Evolutionary conservation across 2,113 vertebrate species (phyloP), one percentile per base, ranked within the genome.

Genomic region (Zeus faber): DNA sequence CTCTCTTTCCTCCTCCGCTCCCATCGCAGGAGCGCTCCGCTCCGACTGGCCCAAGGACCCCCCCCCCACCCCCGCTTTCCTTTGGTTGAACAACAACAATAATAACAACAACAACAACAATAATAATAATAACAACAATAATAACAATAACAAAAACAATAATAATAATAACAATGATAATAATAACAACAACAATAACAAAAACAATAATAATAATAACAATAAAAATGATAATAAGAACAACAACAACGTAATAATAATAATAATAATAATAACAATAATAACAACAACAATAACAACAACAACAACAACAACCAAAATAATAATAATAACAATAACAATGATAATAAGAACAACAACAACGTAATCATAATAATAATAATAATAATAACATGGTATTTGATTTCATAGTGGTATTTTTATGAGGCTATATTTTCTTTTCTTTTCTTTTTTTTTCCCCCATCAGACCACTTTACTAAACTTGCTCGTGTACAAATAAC

Each of bases 1-100:
- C 74, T 57, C 72, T 47, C 74, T 60, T 53, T 46, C 47, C 54
- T 74, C 57, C 67, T 66, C 58, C 49, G 13, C 33, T 37, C 33
- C 13, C 31, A n/a, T n/a, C n/a, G n/a, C n/a, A n/a, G n/a, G n/a
- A n/a, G n/a, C 72, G 50, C 70, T 47, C 72, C 57, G 46, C 62
- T 24, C 55, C 27, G 56, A 51, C 43, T 37, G 58, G 46, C 67
- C 57, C 47, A 54, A 44, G 31, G 16, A 69, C 72, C 80, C 70
- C 58, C 62, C 77, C 77, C 65, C 51, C 33, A 44, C 53, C 26
- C 41, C 53, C 40, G 23, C n/a, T 18, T 49, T 41, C 17, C 27
- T 31, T 14, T 56, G 46, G 4, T 67, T 60, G 70, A 37, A 4
- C 33, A 14, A 11, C n/a, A n/a, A 37, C n/a, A 37, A 37, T 37